Evolutionary conservation across 2,888 invertebrate species (phyloP).

Genomic region (Ophraella communa): DNA sequence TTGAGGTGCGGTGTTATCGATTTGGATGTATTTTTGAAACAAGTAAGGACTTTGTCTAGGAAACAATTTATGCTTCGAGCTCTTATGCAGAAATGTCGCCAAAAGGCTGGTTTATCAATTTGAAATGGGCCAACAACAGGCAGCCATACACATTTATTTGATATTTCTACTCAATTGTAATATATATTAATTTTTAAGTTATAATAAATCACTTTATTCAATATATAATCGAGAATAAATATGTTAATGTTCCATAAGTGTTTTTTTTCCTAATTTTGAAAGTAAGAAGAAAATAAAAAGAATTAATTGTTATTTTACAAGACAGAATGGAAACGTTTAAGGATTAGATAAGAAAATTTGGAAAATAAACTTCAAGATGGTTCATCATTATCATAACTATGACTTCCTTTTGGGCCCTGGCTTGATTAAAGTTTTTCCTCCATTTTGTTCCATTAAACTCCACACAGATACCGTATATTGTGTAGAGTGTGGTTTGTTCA

Average conservation of each 20-base stretch:
- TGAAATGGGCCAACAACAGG: slow-evolving; percentile 47
- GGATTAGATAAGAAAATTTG: no score
- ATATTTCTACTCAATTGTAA: slow-evolving; percentile 30
- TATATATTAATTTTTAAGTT: slow-evolving; percentile 27
- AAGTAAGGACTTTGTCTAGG: slow-evolving; percentile 92
- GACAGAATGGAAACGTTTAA: no score
- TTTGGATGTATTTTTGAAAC: slow-evolving; percentile 94
- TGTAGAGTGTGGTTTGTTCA: no score
- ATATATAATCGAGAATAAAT: slow-evolving; percentile 16
- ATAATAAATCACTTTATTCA: background rate
- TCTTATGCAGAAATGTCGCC: slow-evolving; percentile 94
- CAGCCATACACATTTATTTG: background rate
- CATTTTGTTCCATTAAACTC: no score
- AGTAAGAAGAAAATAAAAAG: no score
- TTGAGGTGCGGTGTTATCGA: slow-evolving; percentile 91
- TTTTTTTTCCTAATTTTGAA: background rate
- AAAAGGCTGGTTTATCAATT: slow-evolving; percentile 86
- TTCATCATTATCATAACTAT: no score
- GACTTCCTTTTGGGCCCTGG: no score
- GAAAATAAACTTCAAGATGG: no score
- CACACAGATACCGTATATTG: no score
- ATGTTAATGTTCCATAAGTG: background rate
- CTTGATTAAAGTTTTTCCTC: no score
- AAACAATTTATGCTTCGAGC: slow-evolving; percentile 96
- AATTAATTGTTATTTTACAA: no score